These are phyloP conservation scores for Dryadula phaetusa DNA, from an alignment of 2,888 invertebrate species.

Conservation along the genomic window DNA sequence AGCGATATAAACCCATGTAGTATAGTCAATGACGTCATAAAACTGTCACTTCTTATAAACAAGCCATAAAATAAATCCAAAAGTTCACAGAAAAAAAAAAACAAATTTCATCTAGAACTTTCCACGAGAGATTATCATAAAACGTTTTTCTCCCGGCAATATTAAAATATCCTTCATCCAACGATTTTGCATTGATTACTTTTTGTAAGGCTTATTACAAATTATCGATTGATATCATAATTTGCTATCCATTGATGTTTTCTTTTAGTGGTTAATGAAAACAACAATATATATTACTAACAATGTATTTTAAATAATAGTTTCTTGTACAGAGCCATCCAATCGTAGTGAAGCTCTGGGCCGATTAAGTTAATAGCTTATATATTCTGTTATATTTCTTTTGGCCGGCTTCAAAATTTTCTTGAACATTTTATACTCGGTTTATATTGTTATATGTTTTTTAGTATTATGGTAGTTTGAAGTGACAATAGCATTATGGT, in stretches of 20 bases:
- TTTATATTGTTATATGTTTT: not conserved
- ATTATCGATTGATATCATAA: not conserved
- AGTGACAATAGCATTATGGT: not conserved
- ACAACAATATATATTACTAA: not conserved
- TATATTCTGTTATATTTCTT: slow-evolving; percentile 14
- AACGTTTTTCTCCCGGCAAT: slow-evolving; percentile 17
- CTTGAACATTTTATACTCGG: not conserved
- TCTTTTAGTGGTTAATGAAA: not conserved
- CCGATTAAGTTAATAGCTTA: slow-evolving; percentile 21
- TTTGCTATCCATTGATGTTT: slow-evolving; percentile 4
- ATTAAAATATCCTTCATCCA: slow-evolving; percentile 15
- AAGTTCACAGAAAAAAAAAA: not conserved
- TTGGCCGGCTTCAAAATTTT: not conserved
- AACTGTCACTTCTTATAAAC: slow-evolving; percentile 1
- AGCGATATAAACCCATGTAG: too few species aligned
- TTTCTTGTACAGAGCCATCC: not conserved
- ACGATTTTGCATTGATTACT: slow-evolving; percentile 24
- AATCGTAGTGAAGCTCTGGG: not conserved
- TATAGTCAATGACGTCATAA: not conserved
- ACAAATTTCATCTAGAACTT: slow-evolving; percentile 9
- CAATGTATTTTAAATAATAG: slow-evolving; percentile 1
- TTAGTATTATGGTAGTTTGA: too few species aligned
- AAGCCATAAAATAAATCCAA: not conserved
- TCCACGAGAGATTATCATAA: slow-evolving; percentile 11
- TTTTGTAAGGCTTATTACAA: slow-evolving; percentile 10